These are phyloP conservation scores for Drosophila azteca DNA, from an alignment of 1,140 invertebrate species.

Conservation along the genomic window DNA sequence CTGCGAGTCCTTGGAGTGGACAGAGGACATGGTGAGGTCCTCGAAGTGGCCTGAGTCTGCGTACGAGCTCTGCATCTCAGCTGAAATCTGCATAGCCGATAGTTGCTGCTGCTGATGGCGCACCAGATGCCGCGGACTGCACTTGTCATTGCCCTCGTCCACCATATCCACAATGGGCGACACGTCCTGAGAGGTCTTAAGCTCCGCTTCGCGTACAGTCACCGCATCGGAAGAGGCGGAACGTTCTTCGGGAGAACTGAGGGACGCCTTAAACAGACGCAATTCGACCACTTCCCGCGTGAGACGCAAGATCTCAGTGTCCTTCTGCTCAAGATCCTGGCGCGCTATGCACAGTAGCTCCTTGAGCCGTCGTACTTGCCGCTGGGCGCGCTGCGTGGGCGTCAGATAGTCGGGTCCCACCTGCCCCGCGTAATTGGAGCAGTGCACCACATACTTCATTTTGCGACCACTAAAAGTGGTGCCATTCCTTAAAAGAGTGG, in stretches of 20 bases:
- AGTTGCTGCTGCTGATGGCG: constrained; percentile 62
- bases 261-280: constrained; percentile 90
- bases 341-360: constrained; percentile 88
- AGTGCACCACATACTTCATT: constrained; percentile 92
- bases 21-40: constrained; percentile 89
- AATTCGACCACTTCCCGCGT: constrained; percentile 93
- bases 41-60: constrained; percentile 94
- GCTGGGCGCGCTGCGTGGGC: constrained; percentile 92
- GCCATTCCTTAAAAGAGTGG: constrained; percentile 86
- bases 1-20: constrained; percentile 89
- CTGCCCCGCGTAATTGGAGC: constrained; percentile 89
- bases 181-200: constrained; percentile 84
- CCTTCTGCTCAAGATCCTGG: constrained; percentile 90
- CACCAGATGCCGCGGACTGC: constrained; percentile 83
- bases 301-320: constrained; percentile 90
- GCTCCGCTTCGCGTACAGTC: constrained; percentile 87
- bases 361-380: constrained; percentile 90
- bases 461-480: constrained; percentile 89
- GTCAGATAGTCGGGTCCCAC: constrained; percentile 92
- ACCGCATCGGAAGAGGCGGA: constrained; percentile 90
- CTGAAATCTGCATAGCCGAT: constrained; percentile 68
- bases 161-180: constrained; percentile 84
- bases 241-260: constrained; percentile 89
- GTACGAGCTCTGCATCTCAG: constrained; percentile 88
- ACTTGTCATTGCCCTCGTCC: constrained; percentile 82